These are phyloP conservation scores for Psettodes erumei DNA, from an alignment of 2,113 vertebrate genomes.

Conservation along the genomic window DNA sequence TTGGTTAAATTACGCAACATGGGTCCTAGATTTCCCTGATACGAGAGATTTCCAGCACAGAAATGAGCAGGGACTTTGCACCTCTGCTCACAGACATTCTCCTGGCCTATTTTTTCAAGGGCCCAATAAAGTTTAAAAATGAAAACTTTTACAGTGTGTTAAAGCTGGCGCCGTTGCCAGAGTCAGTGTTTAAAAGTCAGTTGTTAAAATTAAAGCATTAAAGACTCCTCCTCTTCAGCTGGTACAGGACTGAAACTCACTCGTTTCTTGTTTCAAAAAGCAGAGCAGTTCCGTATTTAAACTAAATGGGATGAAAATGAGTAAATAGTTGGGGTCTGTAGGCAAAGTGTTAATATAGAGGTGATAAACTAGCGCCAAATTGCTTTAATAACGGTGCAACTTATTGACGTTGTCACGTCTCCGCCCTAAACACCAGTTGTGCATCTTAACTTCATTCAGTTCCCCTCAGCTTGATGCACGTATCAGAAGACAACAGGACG, in stretches of 20 bases:
- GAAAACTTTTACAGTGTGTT: slow-evolving; percentile 59
- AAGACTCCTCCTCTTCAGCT: slow-evolving; percentile 19
- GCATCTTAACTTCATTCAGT: neutral
- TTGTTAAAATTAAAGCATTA: slow-evolving; percentile 29
- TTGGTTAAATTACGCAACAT: slow-evolving; percentile 20
- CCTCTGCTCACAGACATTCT: neutral
- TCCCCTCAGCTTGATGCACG: neutral
- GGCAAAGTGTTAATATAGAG: neutral
- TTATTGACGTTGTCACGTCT: neutral
- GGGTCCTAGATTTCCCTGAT: slow-evolving; percentile 2
- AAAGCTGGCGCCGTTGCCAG: slow-evolving; percentile 20
- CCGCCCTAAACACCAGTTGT: neutral
- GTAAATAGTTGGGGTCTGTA: neutral
- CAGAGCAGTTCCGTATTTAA: too few relatives aligned
- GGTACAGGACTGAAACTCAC: neutral
- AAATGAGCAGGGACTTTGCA: slow-evolving; percentile 12
- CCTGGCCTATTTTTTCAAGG: slow-evolving; percentile 5
- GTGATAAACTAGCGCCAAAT: neutral
- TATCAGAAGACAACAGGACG: neutral
- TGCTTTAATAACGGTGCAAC: neutral
- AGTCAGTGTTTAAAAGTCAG: slow-evolving; percentile 1
- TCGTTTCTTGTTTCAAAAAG: too few relatives aligned
- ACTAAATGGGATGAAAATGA: neutral
- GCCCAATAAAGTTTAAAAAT: slow-evolving; percentile 22
- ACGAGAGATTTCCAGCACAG: neutral